Percentiles rank a stretch among this genome's conserved stretches.
Evolutionary conservation across 2,888 invertebrate genomes (phyloP).

Genomic region (Anodontia alba): DNA sequence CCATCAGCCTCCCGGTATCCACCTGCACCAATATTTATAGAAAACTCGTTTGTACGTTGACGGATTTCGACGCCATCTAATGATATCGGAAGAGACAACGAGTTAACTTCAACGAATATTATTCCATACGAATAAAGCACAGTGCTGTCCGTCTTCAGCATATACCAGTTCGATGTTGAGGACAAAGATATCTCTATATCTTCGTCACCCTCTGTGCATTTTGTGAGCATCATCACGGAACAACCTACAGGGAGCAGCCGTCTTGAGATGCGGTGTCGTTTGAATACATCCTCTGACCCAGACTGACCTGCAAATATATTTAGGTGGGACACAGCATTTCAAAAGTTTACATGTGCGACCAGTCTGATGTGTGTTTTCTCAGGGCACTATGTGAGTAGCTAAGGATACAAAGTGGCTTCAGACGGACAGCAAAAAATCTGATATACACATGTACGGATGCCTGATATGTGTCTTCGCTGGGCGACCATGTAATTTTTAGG

Average conservation of each 20-base stretch:
- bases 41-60: neutral
- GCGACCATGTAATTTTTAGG: too few relatives aligned
- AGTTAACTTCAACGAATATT: slow-evolving; percentile 26
- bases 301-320: too few relatives aligned
- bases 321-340: too few relatives aligned
- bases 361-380: too few relatives aligned
- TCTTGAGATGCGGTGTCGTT: slow-evolving; percentile 5
- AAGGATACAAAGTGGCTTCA: too few relatives aligned
- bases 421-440: too few relatives aligned
- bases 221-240: slow-evolving; percentile 30
- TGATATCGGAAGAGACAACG: slow-evolving; percentile 28
- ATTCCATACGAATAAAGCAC: slow-evolving; percentile 28
- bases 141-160: neutral
- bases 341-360: too few relatives aligned
- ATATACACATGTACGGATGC: too few relatives aligned
- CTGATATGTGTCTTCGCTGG: too few relatives aligned
- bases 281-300: slow-evolving; percentile 28
- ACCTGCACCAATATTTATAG: neutral
- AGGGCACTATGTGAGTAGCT: too few relatives aligned
- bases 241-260: slow-evolving; percentile 42
- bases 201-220: slow-evolving; percentile 35
- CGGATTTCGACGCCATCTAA: slow-evolving; percentile 22
- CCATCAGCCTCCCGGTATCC: neutral
- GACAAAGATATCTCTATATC: slow-evolving; percentile 27
- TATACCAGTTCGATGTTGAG: slow-evolving; percentile 42